Conservation (phyloP, 2,113 vertebrate species). For the Corythaixoides concolor region DNA sequence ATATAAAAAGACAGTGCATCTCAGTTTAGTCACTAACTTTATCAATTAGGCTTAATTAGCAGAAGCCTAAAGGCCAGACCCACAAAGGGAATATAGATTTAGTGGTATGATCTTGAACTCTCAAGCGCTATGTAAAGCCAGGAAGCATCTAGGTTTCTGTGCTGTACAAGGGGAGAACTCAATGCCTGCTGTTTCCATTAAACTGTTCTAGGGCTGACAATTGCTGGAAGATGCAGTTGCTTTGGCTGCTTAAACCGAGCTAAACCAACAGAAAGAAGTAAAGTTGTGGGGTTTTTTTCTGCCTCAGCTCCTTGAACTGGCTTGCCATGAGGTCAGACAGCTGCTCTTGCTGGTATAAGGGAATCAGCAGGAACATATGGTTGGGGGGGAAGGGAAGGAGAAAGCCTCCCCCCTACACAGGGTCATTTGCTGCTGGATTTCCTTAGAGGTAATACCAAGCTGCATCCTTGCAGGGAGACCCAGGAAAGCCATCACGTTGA, state of each 20-base stretch:
- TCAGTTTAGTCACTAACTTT: background rate
- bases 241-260: background rate
- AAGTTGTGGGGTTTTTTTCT: background rate
- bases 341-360: background rate
- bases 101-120: background rate
- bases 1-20: background rate
- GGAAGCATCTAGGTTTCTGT: background rate
- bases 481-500: background rate
- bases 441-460: background rate
- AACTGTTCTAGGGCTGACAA: background rate
- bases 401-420: background rate
- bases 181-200: background rate
- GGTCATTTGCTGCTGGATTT: background rate
- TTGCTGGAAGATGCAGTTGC: background rate
- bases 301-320: background rate
- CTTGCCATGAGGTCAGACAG: background rate
- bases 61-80: background rate
- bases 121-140: background rate
- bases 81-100: background rate
- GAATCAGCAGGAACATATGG: conserved; percentile 13
- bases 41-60: background rate
- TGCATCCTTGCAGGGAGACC: background rate
- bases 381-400: conserved; percentile 21
- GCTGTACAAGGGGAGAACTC: background rate
- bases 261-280: background rate